Conservation (phyloP, 2,888 invertebrate species). For the Celastrina argiolus region DNA sequence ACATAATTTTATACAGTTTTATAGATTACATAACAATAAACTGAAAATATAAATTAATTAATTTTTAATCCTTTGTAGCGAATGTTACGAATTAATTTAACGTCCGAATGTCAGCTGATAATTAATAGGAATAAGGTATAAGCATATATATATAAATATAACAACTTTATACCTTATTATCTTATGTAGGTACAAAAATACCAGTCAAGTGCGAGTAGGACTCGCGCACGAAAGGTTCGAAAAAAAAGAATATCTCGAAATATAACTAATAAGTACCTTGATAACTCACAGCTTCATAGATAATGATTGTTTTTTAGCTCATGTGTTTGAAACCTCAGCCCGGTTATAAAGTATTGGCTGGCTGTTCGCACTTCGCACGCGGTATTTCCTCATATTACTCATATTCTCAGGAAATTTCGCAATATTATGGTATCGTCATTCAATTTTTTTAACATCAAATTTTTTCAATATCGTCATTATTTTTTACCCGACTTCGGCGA, state of each 20-base stretch:
- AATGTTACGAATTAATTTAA: neutral
- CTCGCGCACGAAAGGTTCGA: too few relatives aligned
- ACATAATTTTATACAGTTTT: neutral
- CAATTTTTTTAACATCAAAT: neutral
- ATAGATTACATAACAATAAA: neutral
- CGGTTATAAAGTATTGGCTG: too few relatives aligned
- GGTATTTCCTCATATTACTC: constrained; percentile 6
- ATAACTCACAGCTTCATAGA: too few relatives aligned
- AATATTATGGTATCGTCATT: neutral
- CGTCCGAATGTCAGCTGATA: neutral
- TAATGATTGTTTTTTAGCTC: too few relatives aligned
- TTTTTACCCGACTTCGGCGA: too few relatives aligned
- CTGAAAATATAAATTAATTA: neutral
- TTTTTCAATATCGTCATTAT: neutral
- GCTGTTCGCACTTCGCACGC: neutral
- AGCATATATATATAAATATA: too few relatives aligned
- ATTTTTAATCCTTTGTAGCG: neutral
- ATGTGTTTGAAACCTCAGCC: too few relatives aligned
- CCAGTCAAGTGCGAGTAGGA: too few relatives aligned
- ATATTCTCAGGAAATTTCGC: neutral
- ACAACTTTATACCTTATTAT: too few relatives aligned
- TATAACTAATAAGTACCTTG: too few relatives aligned
- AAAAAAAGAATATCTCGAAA: too few relatives aligned
- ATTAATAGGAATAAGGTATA: neutral
- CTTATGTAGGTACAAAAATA: too few relatives aligned